Evolutionary conservation across 2,797 vertebrate genomes (phyloP), one percentile per base, ranked within the genome.

Genomic region (Gambelia wislizenii): DNA sequence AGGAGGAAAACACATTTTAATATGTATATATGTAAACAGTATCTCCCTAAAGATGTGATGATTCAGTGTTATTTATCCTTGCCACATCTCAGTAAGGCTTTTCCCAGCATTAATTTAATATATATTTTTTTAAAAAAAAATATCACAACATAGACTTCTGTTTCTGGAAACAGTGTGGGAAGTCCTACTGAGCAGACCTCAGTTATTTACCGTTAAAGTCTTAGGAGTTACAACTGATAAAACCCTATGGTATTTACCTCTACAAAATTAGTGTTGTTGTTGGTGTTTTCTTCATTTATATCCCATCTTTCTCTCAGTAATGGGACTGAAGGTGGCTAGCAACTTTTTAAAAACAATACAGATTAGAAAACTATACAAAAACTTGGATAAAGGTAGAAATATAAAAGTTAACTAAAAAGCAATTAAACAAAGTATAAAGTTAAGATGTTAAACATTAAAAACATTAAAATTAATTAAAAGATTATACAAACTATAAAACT

Each of bases 151-250:
- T 49, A 20, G 8, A 42, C 14, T 42, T 49, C 8, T 75, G 22
- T 75, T 83, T 76, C 33, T 74, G 70, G 54, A 79, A 87, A 89
- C 25, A 42, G 2, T 74, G 76, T 82, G 77, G 84, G 70, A 86
- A 81, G 44, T 36, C 52, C 44, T 72, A 64, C 64, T 80, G 39
- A 12, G 27, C 70, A 13, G 36, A 49, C 36, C 64, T 4, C 6
- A 10, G 13, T 83, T 56, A 59, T 67, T 47, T 30, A 36, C 36
- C 77, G 10, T 87, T 3, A 74, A 14, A 36, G 16, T 72, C 25
- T 69, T 83, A 22, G n/a, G 25, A 33, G 1, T 67, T 83, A 22
- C 33, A 84, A 2, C 47, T 70, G n/a, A 54, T 69, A 36, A 83
- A 59, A 81, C 25, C 7, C n/a, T 78, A 39, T 14, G 39, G 22